A percentile compares a stretch with the other conserved stretches of the same genome.
phyloP scores from a whole-genome alignment of 2,113 vertebrate species.

The Hucho hucho region DNA sequence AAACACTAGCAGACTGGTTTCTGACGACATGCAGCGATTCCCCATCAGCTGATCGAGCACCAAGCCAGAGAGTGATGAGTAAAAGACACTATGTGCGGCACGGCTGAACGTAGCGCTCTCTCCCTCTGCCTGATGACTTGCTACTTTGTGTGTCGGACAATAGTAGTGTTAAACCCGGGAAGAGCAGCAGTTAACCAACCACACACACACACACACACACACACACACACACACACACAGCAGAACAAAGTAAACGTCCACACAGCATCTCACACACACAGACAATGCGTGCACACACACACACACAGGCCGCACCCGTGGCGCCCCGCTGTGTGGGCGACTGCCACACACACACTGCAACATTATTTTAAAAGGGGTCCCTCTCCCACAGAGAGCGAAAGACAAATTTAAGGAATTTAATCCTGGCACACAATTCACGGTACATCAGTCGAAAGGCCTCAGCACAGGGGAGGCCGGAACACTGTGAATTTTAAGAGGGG shows the following conservation, averaged over 20 bases:
- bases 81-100: neutral
- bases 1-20: slow-evolving; percentile 36
- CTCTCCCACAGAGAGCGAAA: slow-evolving; percentile 57
- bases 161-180: neutral
- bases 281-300: slow-evolving; percentile 5
- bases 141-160: slow-evolving; percentile 31
- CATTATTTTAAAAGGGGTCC: slow-evolving; percentile 63
- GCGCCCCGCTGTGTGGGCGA: neutral
- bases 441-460: slow-evolving; percentile 51
- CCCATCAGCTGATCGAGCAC: slow-evolving; percentile 8
- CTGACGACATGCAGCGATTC: slow-evolving; percentile 39
- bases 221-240: neutral
- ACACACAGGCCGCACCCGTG: slow-evolving; percentile 16
- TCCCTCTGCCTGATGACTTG: neutral
- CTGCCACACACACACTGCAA: slow-evolving; percentile 39
- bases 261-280: slow-evolving; percentile 19
- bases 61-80: slow-evolving; percentile 17
- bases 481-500: slow-evolving; percentile 54
- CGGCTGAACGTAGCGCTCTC: slow-evolving; percentile 17
- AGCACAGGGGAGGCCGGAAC: slow-evolving; percentile 26
- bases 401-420: slow-evolving; percentile 65
- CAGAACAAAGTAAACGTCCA: slow-evolving; percentile 26
- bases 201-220: slow-evolving; percentile 4
- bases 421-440: slow-evolving; percentile 62
- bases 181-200: neutral